Percentiles rank a stretch among this genome's conserved stretches.
Conservation (phyloP, 2,113 vertebrate species). For the Psittacula cyanocephala region DNA sequence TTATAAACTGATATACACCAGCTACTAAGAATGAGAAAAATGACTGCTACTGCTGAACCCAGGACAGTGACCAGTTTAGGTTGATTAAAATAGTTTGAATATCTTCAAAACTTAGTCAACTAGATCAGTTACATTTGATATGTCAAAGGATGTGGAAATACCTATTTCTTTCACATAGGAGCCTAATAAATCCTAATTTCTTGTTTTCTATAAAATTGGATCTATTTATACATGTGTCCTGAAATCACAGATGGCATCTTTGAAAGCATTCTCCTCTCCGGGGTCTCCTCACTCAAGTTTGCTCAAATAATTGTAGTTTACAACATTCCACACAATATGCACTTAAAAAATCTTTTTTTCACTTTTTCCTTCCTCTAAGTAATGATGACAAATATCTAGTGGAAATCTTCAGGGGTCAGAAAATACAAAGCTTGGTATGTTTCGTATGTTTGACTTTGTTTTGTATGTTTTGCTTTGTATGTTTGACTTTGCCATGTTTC, state of each 20-base stretch:
- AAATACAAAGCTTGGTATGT: background rate
- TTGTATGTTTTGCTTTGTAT: too few species aligned
- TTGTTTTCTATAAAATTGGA: background rate
- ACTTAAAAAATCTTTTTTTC: background rate
- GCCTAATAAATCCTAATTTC: background rate
- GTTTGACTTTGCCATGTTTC: background rate
- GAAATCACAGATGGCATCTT: background rate
- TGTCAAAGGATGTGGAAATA: background rate
- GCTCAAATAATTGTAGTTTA: background rate
- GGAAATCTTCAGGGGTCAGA: background rate
- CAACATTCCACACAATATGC: background rate
- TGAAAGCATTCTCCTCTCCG: background rate
- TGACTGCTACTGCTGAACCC: too few species aligned
- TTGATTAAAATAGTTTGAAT: background rate
- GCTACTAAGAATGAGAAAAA: too few species aligned
- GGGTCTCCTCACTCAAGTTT: background rate
- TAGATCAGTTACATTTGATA: background rate
- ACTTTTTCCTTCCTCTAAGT: background rate
- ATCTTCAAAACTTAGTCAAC: background rate
- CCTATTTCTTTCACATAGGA: background rate
- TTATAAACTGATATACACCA: background rate
- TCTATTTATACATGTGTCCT: background rate
- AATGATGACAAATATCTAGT: background rate
- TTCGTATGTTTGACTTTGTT: too few species aligned
- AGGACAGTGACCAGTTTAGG: background rate